Evolutionary conservation across 2,797 vertebrate genomes (phyloP), one percentile per base, ranked within the genome.

Genomic region (Artibeus lituratus): DNA sequence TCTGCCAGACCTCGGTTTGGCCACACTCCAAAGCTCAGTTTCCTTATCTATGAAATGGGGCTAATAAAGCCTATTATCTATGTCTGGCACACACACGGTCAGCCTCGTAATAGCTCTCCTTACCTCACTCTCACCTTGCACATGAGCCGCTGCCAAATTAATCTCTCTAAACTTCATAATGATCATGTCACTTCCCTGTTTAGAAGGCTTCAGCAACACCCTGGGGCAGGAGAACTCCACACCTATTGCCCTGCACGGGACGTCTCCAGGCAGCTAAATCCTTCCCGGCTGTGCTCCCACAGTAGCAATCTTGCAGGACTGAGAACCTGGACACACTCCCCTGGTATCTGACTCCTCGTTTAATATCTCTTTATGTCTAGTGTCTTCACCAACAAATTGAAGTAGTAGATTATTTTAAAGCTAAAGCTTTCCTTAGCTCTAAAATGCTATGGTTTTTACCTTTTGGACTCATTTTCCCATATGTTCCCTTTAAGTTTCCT

Each of bases 31-130:
- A 62, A 91, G 62, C 76, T 93, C 88, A 92, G 86, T 91, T 72
- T 95, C 83, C 94, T 96, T 96, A 96, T 97, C 95, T 95, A 53
- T 86, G 80, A 96, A 97, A 93, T 78, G 86, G 96, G 42, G 92
- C 72, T 94, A 85, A 95, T 87, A 93, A 91, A 95, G 78, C 67
- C 42, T 81, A 39, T 84, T 85, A 72, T 91, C 72, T 76, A 6
- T 29, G 65, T 70, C 78, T 95, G 92, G 88, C 70, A 77, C 86
- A 70, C 77, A n/a, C 65, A 65, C 39, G 24, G 12, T 70, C 35
- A n/a, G 74, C 69, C 73, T 87, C 59, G 80, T 62, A 65, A 59
- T 72, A 83, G 32, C 37, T 83, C 51, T 78, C 32, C 42, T 91
- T 69, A 47, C n/a, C 49, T 67, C 7, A 1, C 26, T 72, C 51